Evolutionary conservation across 2,797 vertebrate species (phyloP), one percentile per base, ranked within the genome.

Genomic region (Malacoctenus gilli): DNA sequence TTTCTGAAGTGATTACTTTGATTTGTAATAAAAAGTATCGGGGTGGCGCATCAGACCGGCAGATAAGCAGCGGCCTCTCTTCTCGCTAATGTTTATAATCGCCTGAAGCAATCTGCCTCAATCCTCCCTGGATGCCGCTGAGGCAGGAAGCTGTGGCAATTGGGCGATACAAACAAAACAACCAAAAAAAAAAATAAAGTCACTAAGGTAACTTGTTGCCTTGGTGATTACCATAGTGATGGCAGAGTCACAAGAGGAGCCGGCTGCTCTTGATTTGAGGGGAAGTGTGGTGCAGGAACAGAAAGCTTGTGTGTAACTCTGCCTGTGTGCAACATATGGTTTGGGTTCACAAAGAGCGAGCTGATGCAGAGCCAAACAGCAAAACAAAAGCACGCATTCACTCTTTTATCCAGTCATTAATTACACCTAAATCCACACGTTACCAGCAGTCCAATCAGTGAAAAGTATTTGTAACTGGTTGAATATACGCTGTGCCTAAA

Each of bases 151-250:
- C 57, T 34, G 59, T 16, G 28, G 64, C 50, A 47, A 65, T 13
- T 57, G 44, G 20, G 15, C 1, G 9, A 53, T 22, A 52, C 19
- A 75, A 66, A 62, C 25, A 67, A 62, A 75, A 58, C 51, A 72
- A 76, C 53, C 6, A 58, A 52, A 59, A 71, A 74, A 72, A 75
- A 51, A 58, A 52, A 59, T 69, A 74, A 72, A 75, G 53, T 77
- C 61, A 34, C 77, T 50, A 37, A 68, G 77, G 79, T 80, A 81
- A 80, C 73, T 72, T 77, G 84, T 87, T 90, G 72, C 84, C 81
- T 49, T 83, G 83, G 83, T 67, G 77, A 88, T 85, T 63, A 63
- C 78, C 77, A 80, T 70, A 63, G 60, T 48, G 68, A 81, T 68
- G 31, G 61, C 22, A 34, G 38, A 64, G 51, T 68, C 46, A 14